Base-by-base conservation (phyloP, 2,797 vertebrate genomes). In the Chloroceryle amazona region DNA sequence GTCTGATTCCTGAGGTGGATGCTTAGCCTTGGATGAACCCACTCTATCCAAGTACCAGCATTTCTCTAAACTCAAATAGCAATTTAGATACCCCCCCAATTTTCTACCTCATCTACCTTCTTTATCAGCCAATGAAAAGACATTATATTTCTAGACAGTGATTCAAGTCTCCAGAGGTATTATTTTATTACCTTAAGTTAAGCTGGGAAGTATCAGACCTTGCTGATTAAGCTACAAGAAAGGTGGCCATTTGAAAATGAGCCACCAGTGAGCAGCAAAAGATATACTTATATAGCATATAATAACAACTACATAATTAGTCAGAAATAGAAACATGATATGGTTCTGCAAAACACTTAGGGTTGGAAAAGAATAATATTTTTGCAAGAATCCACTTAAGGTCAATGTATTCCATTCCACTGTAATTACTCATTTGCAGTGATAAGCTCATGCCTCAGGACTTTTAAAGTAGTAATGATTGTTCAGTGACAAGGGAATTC, bases 61-160 rank as follows among this genome's bases (percentile, higher is more conserved):
- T 26, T 55, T 72, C 46, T 39, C 2, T 11, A 79, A 79, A 75
- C 4, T 3, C 21, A 26, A 12, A 35, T 61, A 79, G 19, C 14
- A 61, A 52, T 14, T 1, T 44, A 49, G 13, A 11, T 55, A 20
- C 0, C 1, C 1, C 13, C 4, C 4, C 12, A 61, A 7, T 7
- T 68, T 87, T 68, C 46, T 91, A 9, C 12, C 4, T 81, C n/a
- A 54, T 57, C 16, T 19, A 47, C 16, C 5, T 61, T 67, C n/a
- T 58, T 78, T 49, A 79, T 17, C 9, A 73, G 13, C 7, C 11
- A 46, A 4, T 73, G 35, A 67, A 66, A 86, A 76, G 2, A 19
- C 14, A 37, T 25, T 17, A 37, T 9, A 54, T 65, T 89, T 93
- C 58, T 62, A 49, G 46, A n/a, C 12, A 46, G 21, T 23, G 21